Conservation (phyloP, 2,797 vertebrate genomes). For the Chloroceryle amazona region DNA sequence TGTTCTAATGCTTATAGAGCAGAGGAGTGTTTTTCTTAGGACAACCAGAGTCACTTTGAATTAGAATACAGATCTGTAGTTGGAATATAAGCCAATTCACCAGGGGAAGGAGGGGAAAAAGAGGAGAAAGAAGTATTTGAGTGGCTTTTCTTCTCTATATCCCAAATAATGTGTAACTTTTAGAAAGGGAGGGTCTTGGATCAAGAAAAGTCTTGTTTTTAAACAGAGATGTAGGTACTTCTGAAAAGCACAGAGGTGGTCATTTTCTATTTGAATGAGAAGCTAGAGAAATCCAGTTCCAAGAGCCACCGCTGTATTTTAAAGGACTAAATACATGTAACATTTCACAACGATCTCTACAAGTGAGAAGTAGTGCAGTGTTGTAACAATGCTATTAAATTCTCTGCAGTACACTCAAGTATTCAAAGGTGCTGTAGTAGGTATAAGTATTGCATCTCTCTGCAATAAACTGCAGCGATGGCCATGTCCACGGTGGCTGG, state of each 20-base stretch:
- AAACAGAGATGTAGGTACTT: background rate
- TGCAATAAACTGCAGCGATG: background rate
- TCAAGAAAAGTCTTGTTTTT: background rate
- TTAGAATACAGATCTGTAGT: background rate
- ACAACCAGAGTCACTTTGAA: background rate
- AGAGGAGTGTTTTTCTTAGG: background rate
- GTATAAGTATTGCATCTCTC: background rate
- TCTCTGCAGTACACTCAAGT: background rate
- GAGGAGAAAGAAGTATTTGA: background rate
- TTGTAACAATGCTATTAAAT: background rate
- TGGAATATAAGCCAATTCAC: background rate
- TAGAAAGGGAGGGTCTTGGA: background rate
- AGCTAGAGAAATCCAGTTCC: background rate
- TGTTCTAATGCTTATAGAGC: background rate
- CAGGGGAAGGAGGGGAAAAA: background rate
- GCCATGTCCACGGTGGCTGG: rapidly evolving
- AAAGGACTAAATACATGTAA: background rate
- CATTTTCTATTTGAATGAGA: background rate
- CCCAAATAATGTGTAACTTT: background rate
- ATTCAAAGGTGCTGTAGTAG: background rate
- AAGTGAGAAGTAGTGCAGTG: background rate
- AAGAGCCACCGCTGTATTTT: background rate
- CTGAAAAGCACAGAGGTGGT: background rate
- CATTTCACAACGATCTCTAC: background rate
- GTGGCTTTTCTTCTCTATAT: background rate